phyloP scores from a whole-genome alignment of 2,113 vertebrate genomes.

The Riparia riparia region DNA sequence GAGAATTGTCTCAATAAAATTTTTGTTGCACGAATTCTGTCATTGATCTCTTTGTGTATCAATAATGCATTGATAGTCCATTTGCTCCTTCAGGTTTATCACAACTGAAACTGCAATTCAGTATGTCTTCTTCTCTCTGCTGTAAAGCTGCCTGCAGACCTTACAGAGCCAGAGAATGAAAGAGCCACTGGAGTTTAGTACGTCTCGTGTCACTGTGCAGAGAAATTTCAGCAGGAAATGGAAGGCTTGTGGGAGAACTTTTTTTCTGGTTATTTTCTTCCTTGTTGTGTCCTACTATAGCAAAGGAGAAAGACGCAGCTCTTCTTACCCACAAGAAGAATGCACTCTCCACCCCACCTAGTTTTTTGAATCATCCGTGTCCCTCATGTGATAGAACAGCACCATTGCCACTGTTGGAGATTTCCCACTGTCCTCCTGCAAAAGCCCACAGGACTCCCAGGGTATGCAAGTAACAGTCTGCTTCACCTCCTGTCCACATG shows the following conservation, averaged over 20 bases:
- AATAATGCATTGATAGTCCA: neutral
- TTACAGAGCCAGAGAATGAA: neutral
- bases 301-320: neutral
- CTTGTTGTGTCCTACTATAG: neutral
- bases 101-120: neutral
- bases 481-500: fast-evolving
- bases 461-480: neutral
- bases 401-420: neutral
- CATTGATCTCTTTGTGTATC: neutral
- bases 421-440: neutral
- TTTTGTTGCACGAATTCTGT: neutral
- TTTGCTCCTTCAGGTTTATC: neutral
- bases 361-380: neutral
- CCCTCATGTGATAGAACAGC: neutral
- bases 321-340: fast-evolving
- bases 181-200: neutral
- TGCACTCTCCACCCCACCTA: fast-evolving
- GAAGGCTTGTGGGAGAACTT: neutral
- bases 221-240: neutral
- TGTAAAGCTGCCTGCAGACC: neutral
- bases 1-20: neutral
- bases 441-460: neutral
- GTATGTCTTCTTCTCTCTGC: neutral
- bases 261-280: neutral
- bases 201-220: neutral